These are phyloP conservation scores for Neolamprologus brichardi DNA, from an alignment of 2,113 vertebrate genomes.

Conservation along the genomic window DNA sequence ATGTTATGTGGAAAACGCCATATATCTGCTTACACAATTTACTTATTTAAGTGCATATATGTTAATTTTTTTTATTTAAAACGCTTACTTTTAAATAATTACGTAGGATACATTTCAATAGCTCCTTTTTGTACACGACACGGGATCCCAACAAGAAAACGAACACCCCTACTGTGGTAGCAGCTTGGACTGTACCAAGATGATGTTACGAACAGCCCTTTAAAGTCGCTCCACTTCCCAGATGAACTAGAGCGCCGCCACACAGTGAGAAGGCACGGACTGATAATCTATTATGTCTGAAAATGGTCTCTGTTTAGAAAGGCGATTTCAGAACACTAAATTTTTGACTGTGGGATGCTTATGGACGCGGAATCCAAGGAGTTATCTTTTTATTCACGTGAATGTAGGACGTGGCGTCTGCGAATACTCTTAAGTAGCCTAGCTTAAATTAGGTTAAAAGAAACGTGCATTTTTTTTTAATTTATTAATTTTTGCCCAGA, in stretches of 20 bases:
- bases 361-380: neutral
- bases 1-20: neutral
- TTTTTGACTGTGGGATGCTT: slow-evolving; percentile 5
- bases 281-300: neutral
- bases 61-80: neutral
- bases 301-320: neutral
- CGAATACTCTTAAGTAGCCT: neutral
- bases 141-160: neutral
- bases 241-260: slow-evolving; percentile 32
- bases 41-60: neutral
- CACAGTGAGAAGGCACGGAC: neutral
- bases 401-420: slow-evolving; percentile 24
- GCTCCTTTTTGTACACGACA: neutral
- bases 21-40: neutral
- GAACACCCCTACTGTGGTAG: accelerated
- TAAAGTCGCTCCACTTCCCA: slow-evolving; percentile 63
- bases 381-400: neutral
- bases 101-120: accelerated
- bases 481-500: neutral
- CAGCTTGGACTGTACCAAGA: slow-evolving; percentile 37
- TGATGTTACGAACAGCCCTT: slow-evolving; percentile 55
- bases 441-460: neutral
- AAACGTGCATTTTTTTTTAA: neutral
- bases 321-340: neutral
- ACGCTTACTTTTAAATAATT: accelerated